Evolutionary conservation across 1,140 invertebrate species (phyloP).

Genomic region (Caenorhabditis inopinata): DNA sequence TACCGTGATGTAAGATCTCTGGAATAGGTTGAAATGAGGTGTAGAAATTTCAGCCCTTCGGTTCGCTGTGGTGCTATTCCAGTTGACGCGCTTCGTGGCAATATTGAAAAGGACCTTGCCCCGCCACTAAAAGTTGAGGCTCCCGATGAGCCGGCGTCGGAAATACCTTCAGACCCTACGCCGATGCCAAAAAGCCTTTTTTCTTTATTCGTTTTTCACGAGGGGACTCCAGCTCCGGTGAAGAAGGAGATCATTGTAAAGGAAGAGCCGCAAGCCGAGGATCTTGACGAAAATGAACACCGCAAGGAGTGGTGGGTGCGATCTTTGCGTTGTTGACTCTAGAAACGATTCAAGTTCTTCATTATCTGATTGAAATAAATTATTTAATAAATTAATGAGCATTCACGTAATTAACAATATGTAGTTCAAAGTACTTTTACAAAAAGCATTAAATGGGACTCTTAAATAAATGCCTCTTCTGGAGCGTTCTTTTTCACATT

Average conservation of each 20-base stretch:
- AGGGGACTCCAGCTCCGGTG: background rate
- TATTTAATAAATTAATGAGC: no score
- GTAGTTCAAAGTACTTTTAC: no score
- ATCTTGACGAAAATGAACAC: no score
- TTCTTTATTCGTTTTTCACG: background rate
- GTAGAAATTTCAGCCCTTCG: background rate
- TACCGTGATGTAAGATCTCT: background rate
- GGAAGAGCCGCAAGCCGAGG: background rate
- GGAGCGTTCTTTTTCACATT: no score
- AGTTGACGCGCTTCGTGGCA: background rate
- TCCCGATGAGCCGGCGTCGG: background rate
- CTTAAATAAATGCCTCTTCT: no score
- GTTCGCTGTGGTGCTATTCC: background rate
- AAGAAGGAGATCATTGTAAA: background rate
- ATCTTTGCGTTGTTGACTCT: background rate
- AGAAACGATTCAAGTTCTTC: background rate
- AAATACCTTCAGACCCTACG: background rate
- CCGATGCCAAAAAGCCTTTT: background rate
- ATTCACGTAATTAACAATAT: no score
- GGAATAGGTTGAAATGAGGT: background rate
- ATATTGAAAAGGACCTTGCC: background rate
- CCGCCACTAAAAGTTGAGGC: background rate
- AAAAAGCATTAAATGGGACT: no score
- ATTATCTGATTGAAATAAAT: no score
- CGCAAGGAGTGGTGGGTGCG: slow-evolving; percentile 18